Percentiles rank a stretch among this genome's conserved stretches.
Evolutionary conservation across 1,140 invertebrate species (phyloP).

Genomic region (Reticulitermes speratus): DNA sequence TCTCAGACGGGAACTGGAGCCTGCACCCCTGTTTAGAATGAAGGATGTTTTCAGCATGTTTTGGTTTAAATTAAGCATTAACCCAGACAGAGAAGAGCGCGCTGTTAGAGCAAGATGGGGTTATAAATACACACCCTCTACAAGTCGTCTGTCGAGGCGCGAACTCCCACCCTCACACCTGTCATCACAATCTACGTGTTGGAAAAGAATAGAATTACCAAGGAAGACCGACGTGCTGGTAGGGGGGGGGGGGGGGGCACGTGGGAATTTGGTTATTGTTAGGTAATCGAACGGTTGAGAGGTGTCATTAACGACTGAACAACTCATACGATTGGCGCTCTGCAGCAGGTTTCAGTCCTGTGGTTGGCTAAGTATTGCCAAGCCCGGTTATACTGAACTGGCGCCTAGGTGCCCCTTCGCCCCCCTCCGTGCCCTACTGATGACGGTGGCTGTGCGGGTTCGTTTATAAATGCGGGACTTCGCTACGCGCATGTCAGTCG

Average conservation of each 20-base stretch:
- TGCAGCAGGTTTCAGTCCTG: background rate
- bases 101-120: background rate
- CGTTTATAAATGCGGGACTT: background rate
- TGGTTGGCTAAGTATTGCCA: background rate
- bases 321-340: background rate
- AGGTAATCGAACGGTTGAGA: constrained; percentile 2
- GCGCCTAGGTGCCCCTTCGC: background rate
- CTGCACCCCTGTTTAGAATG: constrained; percentile 1
- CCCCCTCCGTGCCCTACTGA: background rate
- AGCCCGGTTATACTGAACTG: background rate
- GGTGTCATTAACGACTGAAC: background rate
- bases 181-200: background rate
- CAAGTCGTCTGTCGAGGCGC: background rate
- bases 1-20: background rate
- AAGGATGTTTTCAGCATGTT: background rate
- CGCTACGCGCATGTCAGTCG: background rate
- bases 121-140: background rate
- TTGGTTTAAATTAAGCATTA: background rate
- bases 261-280: constrained; percentile 16
- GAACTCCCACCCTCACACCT: background rate
- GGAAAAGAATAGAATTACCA: background rate
- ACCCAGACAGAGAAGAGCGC: background rate
- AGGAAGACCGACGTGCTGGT: background rate
- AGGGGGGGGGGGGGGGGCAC: background rate
- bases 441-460: background rate